Conservation (phyloP, 2,888 invertebrate species). For the Tipula vernalis region DNA sequence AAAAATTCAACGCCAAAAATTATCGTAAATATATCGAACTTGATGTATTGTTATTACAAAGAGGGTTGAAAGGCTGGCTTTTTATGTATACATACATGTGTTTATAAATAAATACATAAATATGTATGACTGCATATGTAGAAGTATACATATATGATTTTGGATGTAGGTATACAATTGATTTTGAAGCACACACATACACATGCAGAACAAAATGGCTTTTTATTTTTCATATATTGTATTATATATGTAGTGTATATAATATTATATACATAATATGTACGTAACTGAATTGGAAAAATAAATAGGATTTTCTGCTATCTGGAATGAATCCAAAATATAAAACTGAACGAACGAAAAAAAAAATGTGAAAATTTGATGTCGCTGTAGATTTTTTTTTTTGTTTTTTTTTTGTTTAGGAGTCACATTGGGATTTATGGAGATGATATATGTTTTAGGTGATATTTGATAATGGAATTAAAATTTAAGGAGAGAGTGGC, state of each 20-base stretch:
- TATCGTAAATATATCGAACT: neutral
- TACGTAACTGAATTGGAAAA: neutral
- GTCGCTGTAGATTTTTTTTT: neutral
- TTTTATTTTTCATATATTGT: neutral
- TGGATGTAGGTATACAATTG: neutral
- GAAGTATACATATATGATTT: neutral
- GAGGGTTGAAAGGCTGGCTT: neutral
- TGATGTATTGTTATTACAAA: neutral
- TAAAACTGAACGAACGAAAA: neutral
- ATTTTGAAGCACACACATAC: neutral
- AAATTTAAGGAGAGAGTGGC: neutral
- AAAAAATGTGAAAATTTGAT: neutral
- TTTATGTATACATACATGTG: neutral
- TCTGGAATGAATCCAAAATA: slow-evolving; percentile 4
- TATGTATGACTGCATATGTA: neutral
- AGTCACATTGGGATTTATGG: neutral
- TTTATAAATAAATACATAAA: neutral
- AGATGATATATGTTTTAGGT: neutral
- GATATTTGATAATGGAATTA: slow-evolving; percentile 4
- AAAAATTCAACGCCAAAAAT: neutral
- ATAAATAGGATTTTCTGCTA: neutral
- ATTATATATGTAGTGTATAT: neutral
- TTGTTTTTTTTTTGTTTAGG: neutral
- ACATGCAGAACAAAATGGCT: neutral
- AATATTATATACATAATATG: neutral